Conservation (phyloP, 2,797 vertebrate species). For the Amazonetta brasiliensis region DNA sequence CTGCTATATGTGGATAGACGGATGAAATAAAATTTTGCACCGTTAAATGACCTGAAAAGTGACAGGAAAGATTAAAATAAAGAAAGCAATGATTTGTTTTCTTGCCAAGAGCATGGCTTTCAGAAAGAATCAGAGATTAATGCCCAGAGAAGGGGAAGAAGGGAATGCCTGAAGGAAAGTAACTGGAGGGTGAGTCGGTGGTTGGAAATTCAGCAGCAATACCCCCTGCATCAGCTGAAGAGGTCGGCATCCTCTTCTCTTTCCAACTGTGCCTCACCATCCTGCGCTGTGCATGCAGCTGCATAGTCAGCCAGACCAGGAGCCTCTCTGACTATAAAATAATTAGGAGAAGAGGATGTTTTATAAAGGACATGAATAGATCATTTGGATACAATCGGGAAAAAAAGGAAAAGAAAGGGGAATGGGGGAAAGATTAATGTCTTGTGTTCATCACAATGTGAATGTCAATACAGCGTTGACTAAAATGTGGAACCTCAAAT, state of each 20-base stretch:
- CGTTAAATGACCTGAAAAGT: neutral
- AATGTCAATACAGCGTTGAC: accelerated
- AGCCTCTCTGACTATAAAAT: neutral
- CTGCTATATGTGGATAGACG: neutral
- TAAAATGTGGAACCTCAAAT: neutral
- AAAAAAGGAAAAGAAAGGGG: neutral
- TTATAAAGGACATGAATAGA: neutral
- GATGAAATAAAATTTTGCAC: slow-evolving; percentile 1
- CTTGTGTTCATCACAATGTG: neutral
- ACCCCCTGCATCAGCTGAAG: neutral
- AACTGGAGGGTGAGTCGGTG: neutral
- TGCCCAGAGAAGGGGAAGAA: neutral
- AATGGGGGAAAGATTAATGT: neutral
- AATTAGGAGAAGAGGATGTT: neutral
- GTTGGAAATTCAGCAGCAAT: neutral
- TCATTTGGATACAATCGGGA: neutral
- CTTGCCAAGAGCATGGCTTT: neutral
- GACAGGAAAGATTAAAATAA: slow-evolving; percentile 2
- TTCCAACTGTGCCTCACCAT: neutral
- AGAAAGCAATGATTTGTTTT: neutral
- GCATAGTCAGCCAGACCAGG: neutral
- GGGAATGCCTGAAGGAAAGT: neutral
- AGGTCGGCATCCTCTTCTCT: neutral
- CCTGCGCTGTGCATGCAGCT: neutral
- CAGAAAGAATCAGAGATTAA: neutral